Conservation (phyloP, 2,888 invertebrate species). For the Mylabris sibirica region DNA sequence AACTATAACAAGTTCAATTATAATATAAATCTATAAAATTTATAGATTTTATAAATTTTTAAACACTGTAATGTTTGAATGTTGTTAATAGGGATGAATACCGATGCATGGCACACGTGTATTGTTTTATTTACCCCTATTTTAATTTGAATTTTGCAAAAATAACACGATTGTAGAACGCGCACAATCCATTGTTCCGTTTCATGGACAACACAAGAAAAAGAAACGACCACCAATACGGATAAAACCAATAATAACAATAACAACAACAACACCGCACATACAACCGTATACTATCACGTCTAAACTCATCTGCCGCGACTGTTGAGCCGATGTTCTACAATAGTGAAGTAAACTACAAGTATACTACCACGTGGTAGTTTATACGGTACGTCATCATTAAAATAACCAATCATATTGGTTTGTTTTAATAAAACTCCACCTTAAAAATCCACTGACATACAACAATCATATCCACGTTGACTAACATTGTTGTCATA, state of each 20-base stretch:
- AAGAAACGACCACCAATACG: not conserved
- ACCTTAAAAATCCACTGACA: slow-evolving; percentile 47
- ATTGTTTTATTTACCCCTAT: slow-evolving; percentile 33
- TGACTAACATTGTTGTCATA: slow-evolving; percentile 46
- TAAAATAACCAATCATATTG: slow-evolving; percentile 41
- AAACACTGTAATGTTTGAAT: too few species aligned
- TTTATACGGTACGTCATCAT: slow-evolving; percentile 53
- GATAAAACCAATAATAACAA: not conserved
- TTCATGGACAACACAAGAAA: slow-evolving; percentile 16
- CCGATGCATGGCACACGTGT: slow-evolving; percentile 33
- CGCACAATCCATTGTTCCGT: slow-evolving; percentile 53
- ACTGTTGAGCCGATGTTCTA: slow-evolving; percentile 37
- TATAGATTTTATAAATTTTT: too few species aligned
- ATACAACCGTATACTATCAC: slow-evolving; percentile 42
- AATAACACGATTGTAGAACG: slow-evolving; percentile 44
- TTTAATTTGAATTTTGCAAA: slow-evolving; percentile 41
- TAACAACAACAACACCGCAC: slow-evolving; percentile 37
- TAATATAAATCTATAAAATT: too few species aligned
- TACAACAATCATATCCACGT: slow-evolving; percentile 56
- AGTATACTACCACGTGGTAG: slow-evolving; percentile 55
- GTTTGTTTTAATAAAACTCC: slow-evolving; percentile 31
- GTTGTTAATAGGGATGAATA: slow-evolving; percentile 9
- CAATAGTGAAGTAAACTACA: slow-evolving; percentile 47
- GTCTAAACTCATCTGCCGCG: slow-evolving; percentile 52
- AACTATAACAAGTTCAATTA: too few species aligned